Evolutionary conservation across 2,797 vertebrate genomes (phyloP).

Genomic region (Hoplostethus atlanticus): DNA sequence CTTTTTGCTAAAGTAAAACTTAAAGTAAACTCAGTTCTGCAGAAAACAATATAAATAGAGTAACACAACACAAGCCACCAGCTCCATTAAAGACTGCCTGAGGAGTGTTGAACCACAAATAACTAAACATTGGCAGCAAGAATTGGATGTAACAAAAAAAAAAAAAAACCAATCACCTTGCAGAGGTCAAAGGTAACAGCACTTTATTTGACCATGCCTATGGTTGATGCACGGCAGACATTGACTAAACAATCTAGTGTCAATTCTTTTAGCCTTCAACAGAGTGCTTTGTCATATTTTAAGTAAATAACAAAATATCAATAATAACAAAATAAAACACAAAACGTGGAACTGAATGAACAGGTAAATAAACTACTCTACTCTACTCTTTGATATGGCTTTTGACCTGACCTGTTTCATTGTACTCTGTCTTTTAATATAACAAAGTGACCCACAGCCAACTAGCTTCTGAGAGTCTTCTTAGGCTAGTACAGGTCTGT

Average conservation of each 20-base stretch:
- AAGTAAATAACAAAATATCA: constrained; percentile 17
- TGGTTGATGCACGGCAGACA: constrained; percentile 8
- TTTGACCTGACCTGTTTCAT: constrained; percentile 16
- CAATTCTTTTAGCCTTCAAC: constrained; percentile 14
- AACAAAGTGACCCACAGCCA: background rate
- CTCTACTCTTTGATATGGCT: constrained; percentile 45
- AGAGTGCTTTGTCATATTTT: constrained; percentile 3
- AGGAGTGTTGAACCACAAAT: constrained; percentile 50
- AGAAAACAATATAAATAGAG: constrained; percentile 35
- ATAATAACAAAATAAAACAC: background rate
- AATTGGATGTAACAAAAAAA: background rate
- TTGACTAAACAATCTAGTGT: background rate
- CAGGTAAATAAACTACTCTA: background rate
- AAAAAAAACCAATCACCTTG: constrained; percentile 11
- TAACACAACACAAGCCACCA: constrained; percentile 17
- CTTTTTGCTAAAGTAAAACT: constrained; percentile 30
- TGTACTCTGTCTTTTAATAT: background rate
- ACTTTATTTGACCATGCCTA: constrained; percentile 38
- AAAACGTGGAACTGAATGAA: background rate
- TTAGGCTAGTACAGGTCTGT: background rate
- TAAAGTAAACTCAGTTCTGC: constrained; percentile 58
- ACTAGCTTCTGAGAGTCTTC: background rate
- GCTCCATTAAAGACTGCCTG: constrained; percentile 37
- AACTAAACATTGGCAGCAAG: background rate
- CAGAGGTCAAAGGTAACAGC: constrained; percentile 28